phyloP scores from a whole-genome alignment of 2,113 vertebrate genomes.

The Erythrocebus patas region DNA sequence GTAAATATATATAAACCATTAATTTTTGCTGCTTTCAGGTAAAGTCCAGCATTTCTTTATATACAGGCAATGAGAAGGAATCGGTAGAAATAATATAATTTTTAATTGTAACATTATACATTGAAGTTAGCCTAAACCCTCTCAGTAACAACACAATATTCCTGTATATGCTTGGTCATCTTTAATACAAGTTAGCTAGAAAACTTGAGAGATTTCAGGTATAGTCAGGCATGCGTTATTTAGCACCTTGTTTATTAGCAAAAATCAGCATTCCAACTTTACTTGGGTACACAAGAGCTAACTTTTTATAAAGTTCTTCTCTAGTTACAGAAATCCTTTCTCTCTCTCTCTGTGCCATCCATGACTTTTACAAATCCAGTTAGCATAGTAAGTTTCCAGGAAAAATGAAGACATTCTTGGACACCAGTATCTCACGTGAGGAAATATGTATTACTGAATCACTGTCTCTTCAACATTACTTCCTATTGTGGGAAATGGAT shows the following conservation, averaged over 20 bases:
- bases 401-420: background rate
- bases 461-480: background rate
- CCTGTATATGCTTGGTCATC: conserved; percentile 95
- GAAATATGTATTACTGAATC: background rate
- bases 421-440: background rate
- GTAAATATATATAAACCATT: conserved; percentile 76
- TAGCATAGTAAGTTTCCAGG: background rate
- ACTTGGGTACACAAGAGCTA: conserved; percentile 82
- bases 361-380: background rate
- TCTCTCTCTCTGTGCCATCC: background rate
- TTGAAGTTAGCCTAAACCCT: conserved; percentile 92
- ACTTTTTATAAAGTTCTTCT: background rate
- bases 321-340: background rate
- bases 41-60: conserved; percentile 50
- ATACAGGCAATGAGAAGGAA: conserved; percentile 75
- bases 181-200: conserved; percentile 92
- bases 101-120: conserved; percentile 95
- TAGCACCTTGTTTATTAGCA: conserved; percentile 94
- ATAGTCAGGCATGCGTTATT: conserved; percentile 85
- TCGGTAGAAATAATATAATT: conserved; percentile 89
- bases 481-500: background rate
- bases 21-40: conserved; percentile 68
- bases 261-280: conserved; percentile 93
- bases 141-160: conserved; percentile 92
- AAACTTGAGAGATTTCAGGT: conserved; percentile 93